Evolutionary conservation across 2,113 vertebrate genomes (phyloP), one percentile per base, ranked within the genome.

Genomic region (Megaceryle torquata): DNA sequence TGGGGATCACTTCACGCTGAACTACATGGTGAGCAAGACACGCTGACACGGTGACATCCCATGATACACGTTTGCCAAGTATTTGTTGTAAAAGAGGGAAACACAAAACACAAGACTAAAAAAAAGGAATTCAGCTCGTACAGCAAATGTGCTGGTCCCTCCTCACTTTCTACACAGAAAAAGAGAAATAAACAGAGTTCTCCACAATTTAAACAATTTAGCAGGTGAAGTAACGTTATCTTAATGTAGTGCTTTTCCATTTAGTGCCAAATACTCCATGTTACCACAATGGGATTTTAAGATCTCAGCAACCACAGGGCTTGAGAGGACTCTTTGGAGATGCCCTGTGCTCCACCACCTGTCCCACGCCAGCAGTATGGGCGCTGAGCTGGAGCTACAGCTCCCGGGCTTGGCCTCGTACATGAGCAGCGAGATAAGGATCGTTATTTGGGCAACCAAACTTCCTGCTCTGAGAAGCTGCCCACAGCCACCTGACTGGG

Each of bases 331-430:
- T 67, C 35, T 20, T 17, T 5, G n/a, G 31, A 57, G 19, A n/a
- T 50, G 71, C 15, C 25, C 37, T 14, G 29, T 0, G 2, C 64
- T 26, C 50, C 20, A 19, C 22, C 33, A 15, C 54, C 37, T 1
- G 4, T 33, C 33, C 64, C 1, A 0, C 1, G 10, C 3, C 37
- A 50, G 60, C 65, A 71, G 21, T 0, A 13, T 2, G 7, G 72
- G 76, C 11, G 21, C 3, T 0, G 2, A 48, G 44, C 26, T 3
- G 1, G 9, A 0, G 21, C 74, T 26, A 10, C 1, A 11, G 22
- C 20, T 82, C 29, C 83, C 0, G 1, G 39, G 53, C 75, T 84
- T 10, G 6, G 65, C 63, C 57, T 69, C 56, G 8, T 11, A 24
- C 53, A 41, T 63, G 6, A 69, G 64, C 37, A 39, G 54, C 4